phyloP scores from a whole-genome alignment of 2,888 invertebrate genomes.

The Acronicta alni region DNA sequence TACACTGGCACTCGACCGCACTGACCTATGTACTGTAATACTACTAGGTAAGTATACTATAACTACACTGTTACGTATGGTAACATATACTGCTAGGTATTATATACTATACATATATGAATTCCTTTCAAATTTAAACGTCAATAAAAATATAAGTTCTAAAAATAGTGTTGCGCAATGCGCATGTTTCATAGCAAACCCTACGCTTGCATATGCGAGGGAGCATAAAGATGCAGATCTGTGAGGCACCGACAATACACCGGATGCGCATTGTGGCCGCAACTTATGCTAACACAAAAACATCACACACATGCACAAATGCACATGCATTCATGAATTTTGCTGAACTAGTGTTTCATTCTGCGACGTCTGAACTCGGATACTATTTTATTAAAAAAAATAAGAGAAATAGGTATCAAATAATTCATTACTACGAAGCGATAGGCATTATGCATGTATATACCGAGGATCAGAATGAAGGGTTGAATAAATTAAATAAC shows the following conservation, averaged over 20 bases:
- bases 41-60: no score
- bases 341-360: conserved; percentile 16
- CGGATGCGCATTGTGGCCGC: conserved; percentile 65
- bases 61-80: no score
- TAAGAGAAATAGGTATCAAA: neutral
- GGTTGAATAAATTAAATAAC: conserved; percentile 4
- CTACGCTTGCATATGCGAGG: conserved; percentile 53
- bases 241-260: conserved; percentile 57
- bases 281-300: conserved; percentile 49
- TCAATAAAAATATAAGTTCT: conserved; percentile 14
- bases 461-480: neutral
- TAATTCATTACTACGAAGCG: no score
- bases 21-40: conserved; percentile 30
- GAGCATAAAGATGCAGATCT: conserved; percentile 74
- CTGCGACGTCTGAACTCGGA: conserved; percentile 1
- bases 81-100: no score
- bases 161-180: conserved; percentile 15
- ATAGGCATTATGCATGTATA: neutral
- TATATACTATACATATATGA: no score
- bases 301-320: conserved; percentile 35
- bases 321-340: conserved; percentile 16
- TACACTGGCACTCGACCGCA: conserved; percentile 34
- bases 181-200: conserved; percentile 21
- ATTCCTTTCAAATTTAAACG: neutral
- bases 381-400: conserved; percentile 1